phyloP scores from a whole-genome alignment of 2,888 invertebrate species.

The Lochmaea crataegi region DNA sequence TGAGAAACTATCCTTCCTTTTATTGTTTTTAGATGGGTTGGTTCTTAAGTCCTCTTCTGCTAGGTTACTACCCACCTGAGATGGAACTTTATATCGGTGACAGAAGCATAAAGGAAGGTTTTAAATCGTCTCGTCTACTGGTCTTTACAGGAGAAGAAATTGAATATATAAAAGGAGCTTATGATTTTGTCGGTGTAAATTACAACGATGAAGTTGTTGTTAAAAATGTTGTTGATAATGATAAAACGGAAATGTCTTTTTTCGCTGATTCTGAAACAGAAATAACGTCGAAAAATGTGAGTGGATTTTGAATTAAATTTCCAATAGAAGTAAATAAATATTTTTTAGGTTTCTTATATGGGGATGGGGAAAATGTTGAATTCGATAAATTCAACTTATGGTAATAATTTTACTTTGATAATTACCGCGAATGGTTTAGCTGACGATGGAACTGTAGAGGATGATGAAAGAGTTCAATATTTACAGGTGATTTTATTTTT shows the following conservation, averaged over 20 bases:
- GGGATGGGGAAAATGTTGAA: slow-evolving; percentile 70
- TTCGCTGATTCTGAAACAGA: slow-evolving; percentile 66
- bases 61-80: slow-evolving; percentile 74
- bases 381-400: slow-evolving; percentile 61
- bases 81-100: slow-evolving; percentile 71
- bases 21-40: slow-evolving; percentile 42
- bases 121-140: slow-evolving; percentile 71
- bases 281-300: too few relatives aligned
- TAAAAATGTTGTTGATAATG: slow-evolving; percentile 53
- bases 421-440: slow-evolving; percentile 71
- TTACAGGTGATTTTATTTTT: slow-evolving; percentile 45
- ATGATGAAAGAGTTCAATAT: slow-evolving; percentile 66
- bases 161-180: slow-evolving; percentile 66
- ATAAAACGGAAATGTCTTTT: slow-evolving; percentile 35
- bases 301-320: too few relatives aligned
- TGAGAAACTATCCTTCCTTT: too few relatives aligned
- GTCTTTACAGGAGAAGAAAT: slow-evolving; percentile 72
- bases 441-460: slow-evolving; percentile 63
- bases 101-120: slow-evolving; percentile 71
- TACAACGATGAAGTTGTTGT: slow-evolving; percentile 74
- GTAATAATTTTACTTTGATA: slow-evolving; percentile 68
- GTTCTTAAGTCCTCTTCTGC: slow-evolving; percentile 70
- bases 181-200: slow-evolving; percentile 81
- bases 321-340: too few relatives aligned
- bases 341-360: too few relatives aligned